Conservation (phyloP, 2,797 vertebrate genomes). For the Serranus cabrilla region DNA sequence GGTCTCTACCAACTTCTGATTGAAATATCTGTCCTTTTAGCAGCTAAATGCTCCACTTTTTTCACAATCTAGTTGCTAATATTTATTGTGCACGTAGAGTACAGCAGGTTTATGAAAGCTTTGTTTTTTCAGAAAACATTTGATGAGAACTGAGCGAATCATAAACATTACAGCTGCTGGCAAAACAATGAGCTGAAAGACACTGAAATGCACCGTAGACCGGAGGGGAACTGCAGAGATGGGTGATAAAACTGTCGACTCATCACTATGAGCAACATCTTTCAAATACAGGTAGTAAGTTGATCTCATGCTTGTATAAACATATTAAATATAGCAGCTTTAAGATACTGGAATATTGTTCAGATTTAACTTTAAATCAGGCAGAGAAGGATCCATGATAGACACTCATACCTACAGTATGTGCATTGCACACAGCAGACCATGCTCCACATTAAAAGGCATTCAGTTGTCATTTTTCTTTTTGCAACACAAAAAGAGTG, state of each 20-base stretch:
- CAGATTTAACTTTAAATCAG: neutral
- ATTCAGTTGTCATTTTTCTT: too few species aligned
- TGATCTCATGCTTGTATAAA: neutral
- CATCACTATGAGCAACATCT: neutral
- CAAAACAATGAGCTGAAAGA: neutral
- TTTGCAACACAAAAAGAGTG: too few species aligned
- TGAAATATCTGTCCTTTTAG: neutral
- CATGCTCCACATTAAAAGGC: too few species aligned
- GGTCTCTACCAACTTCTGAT: neutral
- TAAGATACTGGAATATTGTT: neutral
- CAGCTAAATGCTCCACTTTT: neutral
- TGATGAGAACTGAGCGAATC: neutral
- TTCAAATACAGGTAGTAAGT: neutral
- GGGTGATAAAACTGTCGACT: neutral
- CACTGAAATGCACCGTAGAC: neutral
- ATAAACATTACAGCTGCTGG: neutral
- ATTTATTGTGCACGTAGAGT: neutral
- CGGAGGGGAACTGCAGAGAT: neutral
- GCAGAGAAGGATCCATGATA: neutral
- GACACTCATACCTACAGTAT: neutral
- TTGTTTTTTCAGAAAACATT: neutral
- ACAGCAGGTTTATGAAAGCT: neutral
- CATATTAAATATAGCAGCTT: neutral
- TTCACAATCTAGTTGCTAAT: neutral
- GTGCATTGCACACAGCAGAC: neutral